A percentile compares a stretch with the other conserved stretches of the same genome.
Conservation (phyloP, 37 sponge, comb jelly and placozoan species). For the Corticium candelabrum region DNA sequence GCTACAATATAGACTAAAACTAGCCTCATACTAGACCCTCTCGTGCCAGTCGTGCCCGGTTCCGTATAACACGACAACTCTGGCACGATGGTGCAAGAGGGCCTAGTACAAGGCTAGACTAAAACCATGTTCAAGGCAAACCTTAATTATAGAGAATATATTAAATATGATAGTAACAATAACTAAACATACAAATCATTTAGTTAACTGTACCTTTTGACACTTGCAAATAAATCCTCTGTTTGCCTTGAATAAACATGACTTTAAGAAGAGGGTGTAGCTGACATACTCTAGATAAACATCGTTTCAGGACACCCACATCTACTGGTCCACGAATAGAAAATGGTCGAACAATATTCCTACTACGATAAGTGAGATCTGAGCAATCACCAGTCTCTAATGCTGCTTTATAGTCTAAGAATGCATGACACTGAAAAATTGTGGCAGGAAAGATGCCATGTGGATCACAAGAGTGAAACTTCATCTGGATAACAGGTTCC, state of each 20-base stretch:
- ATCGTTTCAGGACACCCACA: conserved; percentile 23
- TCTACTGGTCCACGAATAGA: conserved; percentile 61
- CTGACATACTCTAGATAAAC: conserved; percentile 29
- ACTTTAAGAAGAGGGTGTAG: conserved; percentile 47
- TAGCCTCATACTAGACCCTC: too few relatives aligned
- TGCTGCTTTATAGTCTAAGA: conserved; percentile 16
- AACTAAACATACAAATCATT: too few relatives aligned
- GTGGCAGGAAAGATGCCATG: conserved; percentile 43
- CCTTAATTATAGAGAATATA: too few relatives aligned
- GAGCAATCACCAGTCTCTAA: conserved; percentile 11
- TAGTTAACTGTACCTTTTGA: conserved; percentile 25
- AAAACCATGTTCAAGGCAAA: too few relatives aligned
- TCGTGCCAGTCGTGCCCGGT: too few relatives aligned
- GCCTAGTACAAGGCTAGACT: too few relatives aligned
- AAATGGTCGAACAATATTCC: conserved; percentile 66
- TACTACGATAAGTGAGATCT: conserved; percentile 33
- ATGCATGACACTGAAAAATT: conserved; percentile 55
- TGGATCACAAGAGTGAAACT: too few relatives aligned
- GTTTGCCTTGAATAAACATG: conserved; percentile 18
- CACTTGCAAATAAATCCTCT: conserved; percentile 36
- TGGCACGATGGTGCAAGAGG: too few relatives aligned
- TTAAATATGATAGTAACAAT: too few relatives aligned
- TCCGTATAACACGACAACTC: too few relatives aligned
- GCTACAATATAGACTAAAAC: too few relatives aligned
- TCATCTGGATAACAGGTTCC: too few relatives aligned